These are phyloP conservation scores for Rhynchotus rufescens DNA, from an alignment of 2,797 vertebrate species.

Conservation along the genomic window DNA sequence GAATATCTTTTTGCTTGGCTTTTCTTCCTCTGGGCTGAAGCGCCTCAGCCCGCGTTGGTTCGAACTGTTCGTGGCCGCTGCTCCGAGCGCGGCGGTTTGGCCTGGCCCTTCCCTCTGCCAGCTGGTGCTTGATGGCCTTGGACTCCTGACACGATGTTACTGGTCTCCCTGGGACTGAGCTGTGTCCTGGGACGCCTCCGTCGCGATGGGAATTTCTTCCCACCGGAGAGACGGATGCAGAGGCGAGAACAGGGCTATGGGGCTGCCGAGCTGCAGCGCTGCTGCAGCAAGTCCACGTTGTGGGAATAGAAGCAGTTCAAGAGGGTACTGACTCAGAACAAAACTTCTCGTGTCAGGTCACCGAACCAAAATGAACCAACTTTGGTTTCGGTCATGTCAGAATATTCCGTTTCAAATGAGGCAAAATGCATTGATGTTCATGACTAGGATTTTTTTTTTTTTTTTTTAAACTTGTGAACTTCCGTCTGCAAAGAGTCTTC, in stretches of 20 bases:
- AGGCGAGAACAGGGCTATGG: not conserved
- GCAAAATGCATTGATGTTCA: not conserved
- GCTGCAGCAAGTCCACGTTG: not conserved
- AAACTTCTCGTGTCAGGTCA: constrained; percentile 57
- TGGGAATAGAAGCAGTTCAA: constrained; percentile 49
- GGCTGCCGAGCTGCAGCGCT: not conserved
- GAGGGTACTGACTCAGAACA: constrained; percentile 53
- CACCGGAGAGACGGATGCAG: not conserved
- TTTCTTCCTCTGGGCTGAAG: not conserved
- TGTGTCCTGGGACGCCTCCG: not conserved
- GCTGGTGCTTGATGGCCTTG: not conserved
- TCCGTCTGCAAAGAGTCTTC: not conserved
- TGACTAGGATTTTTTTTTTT: not conserved
- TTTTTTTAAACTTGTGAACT: constrained; percentile 55
- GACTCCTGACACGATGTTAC: not conserved
- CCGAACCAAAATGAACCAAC: constrained; percentile 53
- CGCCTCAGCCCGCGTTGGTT: not conserved
- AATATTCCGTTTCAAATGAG: constrained; percentile 51
- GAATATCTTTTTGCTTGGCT: not conserved
- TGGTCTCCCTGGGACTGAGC: not conserved
- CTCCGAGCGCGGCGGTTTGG: not conserved
- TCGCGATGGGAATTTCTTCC: not conserved
- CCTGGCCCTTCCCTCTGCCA: not conserved
- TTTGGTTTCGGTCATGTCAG: constrained; percentile 58
- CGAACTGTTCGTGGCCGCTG: not conserved